Evolutionary conservation across 2,797 vertebrate genomes (phyloP).

Genomic region (Geotrypetes seraphini): DNA sequence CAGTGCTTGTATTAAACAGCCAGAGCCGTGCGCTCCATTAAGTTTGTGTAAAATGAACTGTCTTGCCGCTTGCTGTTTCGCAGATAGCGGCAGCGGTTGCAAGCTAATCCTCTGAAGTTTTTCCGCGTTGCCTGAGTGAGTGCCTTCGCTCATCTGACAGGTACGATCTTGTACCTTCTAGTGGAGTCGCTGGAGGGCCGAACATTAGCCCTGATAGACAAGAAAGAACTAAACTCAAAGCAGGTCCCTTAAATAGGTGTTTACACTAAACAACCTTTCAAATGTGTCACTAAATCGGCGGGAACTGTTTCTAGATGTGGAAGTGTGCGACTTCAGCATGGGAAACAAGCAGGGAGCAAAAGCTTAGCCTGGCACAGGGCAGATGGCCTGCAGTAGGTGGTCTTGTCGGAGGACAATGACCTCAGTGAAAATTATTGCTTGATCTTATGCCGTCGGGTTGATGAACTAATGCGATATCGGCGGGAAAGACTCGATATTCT

Average conservation of each 20-base stretch:
- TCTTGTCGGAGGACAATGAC: not conserved
- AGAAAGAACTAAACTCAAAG: conserved; percentile 5
- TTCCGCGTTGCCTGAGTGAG: conserved; percentile 22
- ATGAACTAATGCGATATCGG: too few species aligned
- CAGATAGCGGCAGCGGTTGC: conserved; percentile 34
- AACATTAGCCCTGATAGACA: conserved; percentile 1
- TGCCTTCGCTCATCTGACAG: conserved; percentile 21
- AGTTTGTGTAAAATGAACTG: conserved; percentile 74
- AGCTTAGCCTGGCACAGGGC: not conserved
- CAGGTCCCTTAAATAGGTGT: not conserved
- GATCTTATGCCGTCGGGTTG: not conserved
- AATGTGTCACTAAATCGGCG: not conserved
- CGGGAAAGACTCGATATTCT: too few species aligned
- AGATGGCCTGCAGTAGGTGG: rapidly evolving
- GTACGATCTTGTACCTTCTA: conserved; percentile 5
- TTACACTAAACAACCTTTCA: conserved; percentile 1
- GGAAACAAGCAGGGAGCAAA: not conserved
- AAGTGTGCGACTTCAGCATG: not conserved
- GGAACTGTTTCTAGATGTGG: not conserved
- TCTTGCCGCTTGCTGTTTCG: conserved; percentile 50
- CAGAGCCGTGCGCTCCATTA: conserved; percentile 76
- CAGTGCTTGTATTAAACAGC: conserved; percentile 75
- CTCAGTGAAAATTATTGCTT: not conserved
- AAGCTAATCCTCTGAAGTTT: conserved; percentile 38
- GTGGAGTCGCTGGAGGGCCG: conserved; percentile 2